Evolutionary conservation across 2,797 vertebrate genomes (phyloP).

Genomic region (Babyrousa celebensis): DNA sequence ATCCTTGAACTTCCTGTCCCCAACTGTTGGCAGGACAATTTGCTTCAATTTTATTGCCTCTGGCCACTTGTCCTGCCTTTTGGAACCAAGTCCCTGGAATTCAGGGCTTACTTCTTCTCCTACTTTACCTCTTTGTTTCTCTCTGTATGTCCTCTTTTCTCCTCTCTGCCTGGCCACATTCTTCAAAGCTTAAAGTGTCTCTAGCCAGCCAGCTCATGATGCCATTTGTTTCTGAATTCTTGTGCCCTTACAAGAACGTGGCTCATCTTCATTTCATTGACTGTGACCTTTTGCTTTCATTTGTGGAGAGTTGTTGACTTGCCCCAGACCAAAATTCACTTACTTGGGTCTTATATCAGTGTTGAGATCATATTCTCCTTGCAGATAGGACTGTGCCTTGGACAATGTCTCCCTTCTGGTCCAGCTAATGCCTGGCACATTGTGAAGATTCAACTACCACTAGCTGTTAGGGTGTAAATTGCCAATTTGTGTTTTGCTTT

Average conservation of each 20-base stretch:
- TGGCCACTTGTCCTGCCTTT: neutral
- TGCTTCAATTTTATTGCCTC: slow-evolving; percentile 69
- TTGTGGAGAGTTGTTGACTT: neutral
- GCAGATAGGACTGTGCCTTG: neutral
- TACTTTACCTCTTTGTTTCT: neutral
- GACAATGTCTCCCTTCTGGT: neutral
- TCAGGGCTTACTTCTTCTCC: neutral
- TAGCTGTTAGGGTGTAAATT: neutral
- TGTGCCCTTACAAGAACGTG: neutral
- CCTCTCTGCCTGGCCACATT: neutral
- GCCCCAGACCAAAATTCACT: slow-evolving; percentile 24
- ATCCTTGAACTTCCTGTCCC: slow-evolving; percentile 63
- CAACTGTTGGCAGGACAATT: slow-evolving; percentile 66
- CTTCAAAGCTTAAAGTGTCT: neutral
- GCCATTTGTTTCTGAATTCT: neutral
- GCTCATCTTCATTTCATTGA: neutral
- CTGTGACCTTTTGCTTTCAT: slow-evolving; percentile 15
- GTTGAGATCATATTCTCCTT: neutral
- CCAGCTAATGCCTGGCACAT: neutral
- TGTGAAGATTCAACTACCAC: neutral
- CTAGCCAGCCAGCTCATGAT: neutral
- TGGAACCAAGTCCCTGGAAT: slow-evolving; percentile 57
- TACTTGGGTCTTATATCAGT: neutral
- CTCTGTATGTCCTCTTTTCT: neutral
- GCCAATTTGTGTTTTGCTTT: slow-evolving; percentile 29